Evolutionary conservation across 1,140 invertebrate genomes (phyloP), one percentile per base, ranked within the genome.

Genomic region (Aricia agestis): DNA sequence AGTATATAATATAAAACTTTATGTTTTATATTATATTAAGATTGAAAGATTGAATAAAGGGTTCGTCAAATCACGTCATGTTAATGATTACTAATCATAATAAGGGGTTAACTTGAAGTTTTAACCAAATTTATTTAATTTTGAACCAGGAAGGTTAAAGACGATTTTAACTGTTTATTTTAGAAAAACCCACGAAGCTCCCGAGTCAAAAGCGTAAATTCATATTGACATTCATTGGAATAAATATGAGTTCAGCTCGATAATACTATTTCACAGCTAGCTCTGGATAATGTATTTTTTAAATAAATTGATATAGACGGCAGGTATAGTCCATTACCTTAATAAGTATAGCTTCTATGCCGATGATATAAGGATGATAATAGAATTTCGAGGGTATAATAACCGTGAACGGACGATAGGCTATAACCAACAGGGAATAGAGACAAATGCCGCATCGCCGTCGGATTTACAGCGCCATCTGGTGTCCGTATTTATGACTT

Each of bases 361-460:
- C 36, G 36, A 36, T 6, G 36, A 1, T 36, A 36, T 36, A 36
- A 9, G 36, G 36, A 36, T 5, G 36, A 36, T 36, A 36, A 36
- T 36, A 6, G 36, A 36, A 36, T 36, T 4, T 36, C 2, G 2
- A 6, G 6, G 36, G 36, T 36, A 36, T 2, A 36, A 36, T 36
- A 36, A 36, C 5, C 36, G 6, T 36, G 36, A 9, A 36, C 36
- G 36, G 36, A 17, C 58, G 58, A 17, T 59, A 59, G 18, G 59
- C 59, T 17, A 25, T 63, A 63, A 63, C 59, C 59, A 19, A 63
- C 18, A 41, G 78, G 82, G 80, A 82, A 84, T 85, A 84, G 81
- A 84, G 84, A 86, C 86, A 86, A 86, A 86, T 84, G 83, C 80
- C 80, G 81, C 85, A 87, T 87, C 78, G 84, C 81, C 82, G 77